These are phyloP conservation scores for Meandrina meandrites DNA, from an alignment of 92 coral and sea anemone species.

Conservation along the genomic window DNA sequence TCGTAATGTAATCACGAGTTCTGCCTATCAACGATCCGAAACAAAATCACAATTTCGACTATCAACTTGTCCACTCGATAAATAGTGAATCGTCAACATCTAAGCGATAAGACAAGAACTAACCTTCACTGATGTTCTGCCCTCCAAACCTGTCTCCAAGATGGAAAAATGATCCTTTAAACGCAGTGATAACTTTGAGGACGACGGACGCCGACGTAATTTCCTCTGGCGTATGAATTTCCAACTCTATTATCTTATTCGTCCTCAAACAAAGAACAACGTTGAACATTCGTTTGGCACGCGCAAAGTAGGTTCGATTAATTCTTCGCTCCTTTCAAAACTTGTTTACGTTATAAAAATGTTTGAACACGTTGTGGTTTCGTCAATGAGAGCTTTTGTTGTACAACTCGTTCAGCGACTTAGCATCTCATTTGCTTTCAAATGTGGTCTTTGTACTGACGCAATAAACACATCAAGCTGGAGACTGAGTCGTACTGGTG, in stretches of 20 bases:
- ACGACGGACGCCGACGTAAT: not conserved
- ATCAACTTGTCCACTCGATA: not conserved
- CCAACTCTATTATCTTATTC: not conserved
- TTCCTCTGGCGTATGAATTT: not conserved
- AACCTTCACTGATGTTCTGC: not conserved
- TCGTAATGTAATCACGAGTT: not conserved
- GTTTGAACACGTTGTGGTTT: conserved; percentile 33
- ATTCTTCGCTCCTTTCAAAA: conserved; percentile 15
- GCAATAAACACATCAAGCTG: not conserved
- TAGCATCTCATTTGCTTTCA: conserved; percentile 3
- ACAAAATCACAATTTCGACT: not conserved
- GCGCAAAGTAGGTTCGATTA: not conserved
- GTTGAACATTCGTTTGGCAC: not conserved
- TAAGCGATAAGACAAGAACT: not conserved
- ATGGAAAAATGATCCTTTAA: not conserved
- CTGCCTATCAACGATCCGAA: not conserved
- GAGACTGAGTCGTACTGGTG: not conserved
- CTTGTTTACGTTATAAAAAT: conserved; percentile 21
- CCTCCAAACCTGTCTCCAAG: not conserved
- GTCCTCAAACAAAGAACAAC: conserved; percentile 4
- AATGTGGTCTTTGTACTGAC: not conserved
- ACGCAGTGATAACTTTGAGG: too few species aligned
- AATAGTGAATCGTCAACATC: not conserved
- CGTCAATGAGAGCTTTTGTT: conserved; percentile 20
- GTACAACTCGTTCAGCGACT: conserved; percentile 3